Conservation (phyloP, 2,797 vertebrate genomes). For the Hypotaenidia okinawae region DNA sequence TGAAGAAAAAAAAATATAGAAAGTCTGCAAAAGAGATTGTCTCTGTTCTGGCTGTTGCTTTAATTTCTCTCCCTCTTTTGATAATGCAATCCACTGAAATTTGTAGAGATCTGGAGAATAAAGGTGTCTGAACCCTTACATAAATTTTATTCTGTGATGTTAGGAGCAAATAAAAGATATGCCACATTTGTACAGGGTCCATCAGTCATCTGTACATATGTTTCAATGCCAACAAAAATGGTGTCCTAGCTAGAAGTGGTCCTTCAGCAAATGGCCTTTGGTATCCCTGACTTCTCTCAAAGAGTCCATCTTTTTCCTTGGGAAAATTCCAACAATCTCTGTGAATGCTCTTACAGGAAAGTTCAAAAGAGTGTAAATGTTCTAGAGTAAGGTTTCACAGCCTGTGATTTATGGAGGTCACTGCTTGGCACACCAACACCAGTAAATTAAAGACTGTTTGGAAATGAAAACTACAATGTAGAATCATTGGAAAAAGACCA, state of each 20-base stretch:
- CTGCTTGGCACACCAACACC: background rate
- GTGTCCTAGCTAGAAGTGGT: background rate
- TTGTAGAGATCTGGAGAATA: background rate
- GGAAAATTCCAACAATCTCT: background rate
- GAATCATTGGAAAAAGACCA: background rate
- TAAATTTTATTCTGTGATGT: background rate
- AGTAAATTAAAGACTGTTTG: background rate
- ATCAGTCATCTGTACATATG: background rate
- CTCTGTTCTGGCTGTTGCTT: background rate
- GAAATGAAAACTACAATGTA: background rate
- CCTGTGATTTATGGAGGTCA: background rate
- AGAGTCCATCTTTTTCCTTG: background rate
- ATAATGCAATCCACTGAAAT: background rate
- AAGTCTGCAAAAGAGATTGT: background rate
- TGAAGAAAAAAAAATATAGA: background rate
- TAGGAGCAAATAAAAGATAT: background rate
- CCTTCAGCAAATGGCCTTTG: background rate
- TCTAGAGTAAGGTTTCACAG: background rate
- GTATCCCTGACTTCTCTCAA: background rate
- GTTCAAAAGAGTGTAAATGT: background rate
- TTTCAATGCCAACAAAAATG: background rate
- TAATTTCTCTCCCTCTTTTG: background rate
- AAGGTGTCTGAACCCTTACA: background rate
- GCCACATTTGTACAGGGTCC: background rate
- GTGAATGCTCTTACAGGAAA: background rate